A percentile compares a stretch with the other conserved stretches of the same genome.
Conservation (phyloP, 2,797 vertebrate species). For the Calcarius lapponicus region DNA sequence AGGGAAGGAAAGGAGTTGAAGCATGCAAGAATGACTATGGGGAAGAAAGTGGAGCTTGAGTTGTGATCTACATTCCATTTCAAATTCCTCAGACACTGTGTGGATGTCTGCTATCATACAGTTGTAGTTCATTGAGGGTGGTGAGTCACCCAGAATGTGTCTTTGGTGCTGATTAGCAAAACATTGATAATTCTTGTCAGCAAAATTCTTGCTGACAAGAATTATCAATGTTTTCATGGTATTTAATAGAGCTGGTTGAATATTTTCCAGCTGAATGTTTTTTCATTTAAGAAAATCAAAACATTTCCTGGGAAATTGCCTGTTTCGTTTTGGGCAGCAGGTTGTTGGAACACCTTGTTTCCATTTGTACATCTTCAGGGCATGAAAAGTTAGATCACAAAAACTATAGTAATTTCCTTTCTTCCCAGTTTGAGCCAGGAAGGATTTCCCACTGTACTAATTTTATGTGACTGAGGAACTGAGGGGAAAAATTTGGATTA, state of each 20-base stretch:
- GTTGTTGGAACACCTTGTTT: background rate
- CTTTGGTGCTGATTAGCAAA: background rate
- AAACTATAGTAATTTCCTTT: background rate
- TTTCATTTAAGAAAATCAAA: background rate
- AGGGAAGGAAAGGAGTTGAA: background rate
- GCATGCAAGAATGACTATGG: fast-evolving
- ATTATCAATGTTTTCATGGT: background rate
- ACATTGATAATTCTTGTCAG: too few relatives aligned
- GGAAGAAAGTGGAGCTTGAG: background rate
- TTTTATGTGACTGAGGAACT: background rate
- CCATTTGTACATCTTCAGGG: background rate
- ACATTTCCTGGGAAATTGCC: background rate
- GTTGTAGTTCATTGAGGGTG: background rate
- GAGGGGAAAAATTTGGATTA: background rate
- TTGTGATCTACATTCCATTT: background rate
- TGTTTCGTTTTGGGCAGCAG: background rate
- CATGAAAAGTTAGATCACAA: background rate
- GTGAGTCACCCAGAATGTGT: background rate
- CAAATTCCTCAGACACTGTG: background rate
- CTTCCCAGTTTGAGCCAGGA: background rate
- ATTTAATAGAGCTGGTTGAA: background rate
- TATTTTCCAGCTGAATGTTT: background rate
- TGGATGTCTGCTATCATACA: background rate
- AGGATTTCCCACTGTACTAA: background rate
- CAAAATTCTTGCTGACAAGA: background rate